Evolutionary conservation across 2,888 invertebrate species (phyloP).

Genomic region (Stratiomys singularior): DNA sequence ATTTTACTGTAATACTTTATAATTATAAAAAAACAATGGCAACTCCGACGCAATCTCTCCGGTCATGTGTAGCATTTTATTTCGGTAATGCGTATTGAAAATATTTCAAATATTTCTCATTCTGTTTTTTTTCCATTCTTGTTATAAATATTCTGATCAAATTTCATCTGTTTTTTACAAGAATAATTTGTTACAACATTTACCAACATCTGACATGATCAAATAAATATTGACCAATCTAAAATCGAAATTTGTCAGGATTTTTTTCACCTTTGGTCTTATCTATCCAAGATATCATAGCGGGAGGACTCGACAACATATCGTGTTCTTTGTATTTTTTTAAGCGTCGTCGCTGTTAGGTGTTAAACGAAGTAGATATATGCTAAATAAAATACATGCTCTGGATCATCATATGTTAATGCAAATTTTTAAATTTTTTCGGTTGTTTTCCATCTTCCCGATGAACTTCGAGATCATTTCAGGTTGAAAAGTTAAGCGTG

Average conservation of each 20-base stretch:
- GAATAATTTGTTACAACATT: background rate
- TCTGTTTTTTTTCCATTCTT: no score
- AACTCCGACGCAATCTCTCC: no score
- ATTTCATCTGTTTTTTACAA: constrained; percentile 12
- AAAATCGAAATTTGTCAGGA: no score
- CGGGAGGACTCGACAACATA: background rate
- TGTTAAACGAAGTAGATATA: background rate
- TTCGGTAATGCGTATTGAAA: no score
- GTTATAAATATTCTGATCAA: constrained; percentile 1
- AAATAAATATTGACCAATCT: background rate
- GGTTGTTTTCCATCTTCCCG: background rate
- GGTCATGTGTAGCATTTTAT: no score
- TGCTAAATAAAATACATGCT: background rate
- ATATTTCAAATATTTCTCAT: no score
- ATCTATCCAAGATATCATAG: constrained; percentile 1
- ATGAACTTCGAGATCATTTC: background rate
- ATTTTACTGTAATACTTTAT: no score
- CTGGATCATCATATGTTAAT: background rate
- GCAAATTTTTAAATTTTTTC: background rate
- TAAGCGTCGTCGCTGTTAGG: background rate
- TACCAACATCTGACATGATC: background rate
- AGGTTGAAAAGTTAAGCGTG: background rate
- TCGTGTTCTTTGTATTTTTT: background rate
- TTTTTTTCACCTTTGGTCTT: background rate
- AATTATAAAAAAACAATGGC: no score